Base-by-base conservation (phyloP, 2,797 vertebrate genomes). In the Gymnothorax reevesii region DNA sequence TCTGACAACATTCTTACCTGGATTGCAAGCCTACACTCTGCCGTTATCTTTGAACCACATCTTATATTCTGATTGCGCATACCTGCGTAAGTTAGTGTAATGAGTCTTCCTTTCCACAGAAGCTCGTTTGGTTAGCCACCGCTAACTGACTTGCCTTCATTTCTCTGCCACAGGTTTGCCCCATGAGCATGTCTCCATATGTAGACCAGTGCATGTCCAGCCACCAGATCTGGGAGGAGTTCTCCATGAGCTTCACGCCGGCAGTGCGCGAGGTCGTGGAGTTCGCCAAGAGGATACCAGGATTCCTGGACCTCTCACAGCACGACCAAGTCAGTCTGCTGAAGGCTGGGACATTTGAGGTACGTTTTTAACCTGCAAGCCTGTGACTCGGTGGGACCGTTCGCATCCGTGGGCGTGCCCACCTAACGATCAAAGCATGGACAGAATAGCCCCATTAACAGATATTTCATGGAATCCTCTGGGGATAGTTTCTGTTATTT, bases 221-320 rank as follows among this genome's bases (percentile, higher is more conserved):
- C 85, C 98, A 99, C 93, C 97, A 99, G 94, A 92, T 99, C 91
- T 99, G 99, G 99, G 99, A 99, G 95, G 98, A 99, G 93, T 99
- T 99, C 94, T 99, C 99, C 55, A 94, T 97, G 96, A 99, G 98
- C 92, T 99, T 99, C 93, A 99, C 98, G 7, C 98, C 99, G 0
- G 98, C 98, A 0, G 98, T 99, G 89, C 97, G 97, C 89, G 98
- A 99, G 91, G 99, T 99, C 84, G 98, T 99, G 73, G 99, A 99
- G 90, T 99, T 99, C 52, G 98, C 98, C 88, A 98, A 99, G 94
- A 96, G 96, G 83, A 98, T 99, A 92, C 98, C 97, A 0, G 99
- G 98, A 82, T 99, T 99, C 94, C 95, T 96, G 86, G 96, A 99
- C 87, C 97, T 99, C 89, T 97, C 97, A 0, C 97, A 99, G 88